phyloP scores from a whole-genome alignment of 2,888 invertebrate genomes.

The Melipona bicolor region DNA sequence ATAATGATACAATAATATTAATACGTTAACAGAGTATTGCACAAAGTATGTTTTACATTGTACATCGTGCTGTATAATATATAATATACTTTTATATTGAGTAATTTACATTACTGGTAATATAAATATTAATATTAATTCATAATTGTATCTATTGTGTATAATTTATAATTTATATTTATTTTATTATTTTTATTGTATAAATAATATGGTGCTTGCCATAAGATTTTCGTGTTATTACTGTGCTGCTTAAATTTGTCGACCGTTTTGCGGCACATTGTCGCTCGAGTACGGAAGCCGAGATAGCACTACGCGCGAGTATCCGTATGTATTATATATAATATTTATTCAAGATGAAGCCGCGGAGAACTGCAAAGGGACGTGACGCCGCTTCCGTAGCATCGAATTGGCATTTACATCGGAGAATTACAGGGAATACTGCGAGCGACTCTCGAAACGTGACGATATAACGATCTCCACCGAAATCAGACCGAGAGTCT shows the following conservation, averaged over 20 bases:
- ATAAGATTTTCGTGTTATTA: no score
- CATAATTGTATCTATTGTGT: no score
- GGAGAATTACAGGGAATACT: neutral
- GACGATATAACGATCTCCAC: neutral
- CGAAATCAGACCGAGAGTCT: constrained; percentile 36
- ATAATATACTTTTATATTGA: no score
- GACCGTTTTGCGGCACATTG: neutral
- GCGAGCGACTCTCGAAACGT: neutral
- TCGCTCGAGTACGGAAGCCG: constrained; percentile 17
- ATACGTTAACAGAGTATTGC: no score
- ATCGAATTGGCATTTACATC: neutral
- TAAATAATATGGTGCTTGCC: no score
- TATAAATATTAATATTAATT: no score
- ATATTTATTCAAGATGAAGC: constrained; percentile 27
- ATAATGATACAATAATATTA: no score
- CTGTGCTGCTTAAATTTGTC: constrained; percentile 6
- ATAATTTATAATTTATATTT: no score
- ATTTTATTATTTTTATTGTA: no score
- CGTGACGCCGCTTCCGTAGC: constrained; percentile 3
- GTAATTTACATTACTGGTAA: no score
- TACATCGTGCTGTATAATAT: no score
- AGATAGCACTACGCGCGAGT: constrained; percentile 15
- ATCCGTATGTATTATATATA: constrained; percentile 33
- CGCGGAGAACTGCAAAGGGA: constrained; percentile 3
- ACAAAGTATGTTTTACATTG: no score